Evolutionary conservation across 2,888 invertebrate species (phyloP).

Genomic region (Nebria brevicollis): DNA sequence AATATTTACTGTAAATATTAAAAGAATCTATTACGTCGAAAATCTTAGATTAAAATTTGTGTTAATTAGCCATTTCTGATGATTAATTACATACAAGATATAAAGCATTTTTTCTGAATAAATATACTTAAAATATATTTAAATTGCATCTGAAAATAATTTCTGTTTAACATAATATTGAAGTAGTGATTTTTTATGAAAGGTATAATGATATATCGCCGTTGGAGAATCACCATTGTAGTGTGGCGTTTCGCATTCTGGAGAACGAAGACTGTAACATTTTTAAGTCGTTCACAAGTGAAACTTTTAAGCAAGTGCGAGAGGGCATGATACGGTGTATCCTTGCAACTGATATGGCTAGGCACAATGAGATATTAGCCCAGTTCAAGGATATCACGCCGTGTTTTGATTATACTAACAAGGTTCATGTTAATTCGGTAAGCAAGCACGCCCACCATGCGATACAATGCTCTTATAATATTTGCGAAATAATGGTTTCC

Average conservation of each 20-base stretch:
- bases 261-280: conserved; percentile 85
- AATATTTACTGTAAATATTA: no score
- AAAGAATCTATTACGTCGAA: no score
- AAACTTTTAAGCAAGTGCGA: conserved; percentile 73
- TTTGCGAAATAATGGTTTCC: not conserved
- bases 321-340: conserved; percentile 84
- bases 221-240: conserved; percentile 87
- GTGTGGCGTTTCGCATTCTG: conserved; percentile 82
- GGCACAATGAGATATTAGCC: conserved; percentile 80
- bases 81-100: no score
- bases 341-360: conserved; percentile 81
- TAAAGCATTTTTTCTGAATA: no score
- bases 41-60: no score
- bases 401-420: conserved; percentile 74
- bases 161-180: no score
- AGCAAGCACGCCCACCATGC: no score
- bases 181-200: conserved; percentile 16
- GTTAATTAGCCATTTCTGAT: no score
- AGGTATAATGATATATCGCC: conserved; percentile 87
- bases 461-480: no score
- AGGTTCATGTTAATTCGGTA: conserved; percentile 78
- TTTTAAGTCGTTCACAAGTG: conserved; percentile 73
- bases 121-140: no score
- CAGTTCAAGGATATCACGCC: conserved; percentile 75
- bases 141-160: no score